phyloP scores from a whole-genome alignment of 2,888 invertebrate species.

The Ophion obscuratus region DNA sequence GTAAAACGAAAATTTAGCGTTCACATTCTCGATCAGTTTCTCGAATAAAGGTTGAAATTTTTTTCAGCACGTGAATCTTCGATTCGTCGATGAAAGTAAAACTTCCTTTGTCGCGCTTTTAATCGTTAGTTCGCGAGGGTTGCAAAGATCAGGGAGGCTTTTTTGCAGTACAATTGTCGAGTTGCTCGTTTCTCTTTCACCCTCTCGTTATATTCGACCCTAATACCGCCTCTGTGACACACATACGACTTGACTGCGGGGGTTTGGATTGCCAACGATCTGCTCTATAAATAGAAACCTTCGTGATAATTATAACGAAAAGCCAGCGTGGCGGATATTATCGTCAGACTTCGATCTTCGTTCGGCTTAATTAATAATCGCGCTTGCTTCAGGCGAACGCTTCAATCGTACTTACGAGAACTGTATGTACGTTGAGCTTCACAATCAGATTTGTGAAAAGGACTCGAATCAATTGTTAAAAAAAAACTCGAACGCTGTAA shows the following conservation, averaged over 20 bases:
- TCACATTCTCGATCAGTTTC: not conserved
- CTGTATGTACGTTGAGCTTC: not conserved
- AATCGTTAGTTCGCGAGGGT: conserved; percentile 17
- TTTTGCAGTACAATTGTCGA: conserved; percentile 9
- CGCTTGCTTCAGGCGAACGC: not conserved
- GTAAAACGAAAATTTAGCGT: not conserved
- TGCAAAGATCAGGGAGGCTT: conserved; percentile 22
- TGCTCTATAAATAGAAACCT: conserved; percentile 57
- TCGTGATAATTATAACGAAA: conserved; percentile 53
- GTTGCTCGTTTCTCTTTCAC: conserved; percentile 29
- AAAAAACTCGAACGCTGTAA: not conserved
- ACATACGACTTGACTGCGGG: conserved; percentile 6
- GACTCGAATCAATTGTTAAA: not conserved
- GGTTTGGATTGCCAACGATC: conserved; percentile 56
- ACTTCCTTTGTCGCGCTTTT: not conserved
- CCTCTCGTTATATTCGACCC: conserved; percentile 52
- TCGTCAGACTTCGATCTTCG: conserved; percentile 33
- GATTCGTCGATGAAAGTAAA: not conserved
- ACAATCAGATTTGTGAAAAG: not conserved
- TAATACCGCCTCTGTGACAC: conserved; percentile 47
- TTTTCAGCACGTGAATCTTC: not conserved
- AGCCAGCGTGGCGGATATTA: conserved; percentile 34
- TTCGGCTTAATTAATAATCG: conserved; percentile 40
- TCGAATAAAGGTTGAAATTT: not conserved
- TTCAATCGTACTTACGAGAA: not conserved